Percentiles rank a stretch among this genome's conserved stretches.
Evolutionary conservation across 2,888 invertebrate genomes (phyloP).

Genomic region (Crioceris asparagi): DNA sequence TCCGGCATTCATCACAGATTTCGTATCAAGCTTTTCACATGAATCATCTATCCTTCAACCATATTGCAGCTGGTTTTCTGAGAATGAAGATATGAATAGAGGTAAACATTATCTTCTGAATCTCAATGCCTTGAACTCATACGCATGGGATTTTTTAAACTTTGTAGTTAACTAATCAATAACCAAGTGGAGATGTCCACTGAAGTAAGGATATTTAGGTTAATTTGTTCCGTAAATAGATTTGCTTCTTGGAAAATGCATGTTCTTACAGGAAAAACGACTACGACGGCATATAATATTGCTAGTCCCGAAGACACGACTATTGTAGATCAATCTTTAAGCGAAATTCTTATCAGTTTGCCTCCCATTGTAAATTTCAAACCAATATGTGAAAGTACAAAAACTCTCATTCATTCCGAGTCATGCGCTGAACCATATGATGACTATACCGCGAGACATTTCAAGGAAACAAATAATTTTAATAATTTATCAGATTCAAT

Average conservation of each 20-base stretch:
- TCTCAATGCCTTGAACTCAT: conserved; percentile 29
- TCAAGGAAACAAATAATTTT: too few species aligned
- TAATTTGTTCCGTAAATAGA: conserved; percentile 34
- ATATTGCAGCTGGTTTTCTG: too few species aligned
- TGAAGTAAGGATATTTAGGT: conserved; percentile 37
- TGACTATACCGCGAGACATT: conserved; percentile 21
- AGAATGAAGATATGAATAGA: too few species aligned
- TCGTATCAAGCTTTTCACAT: too few species aligned
- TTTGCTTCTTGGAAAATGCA: conserved; percentile 38
- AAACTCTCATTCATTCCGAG: conserved; percentile 35
- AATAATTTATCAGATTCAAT: too few species aligned
- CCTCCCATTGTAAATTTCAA: conserved; percentile 20
- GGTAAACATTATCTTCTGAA: too few species aligned
- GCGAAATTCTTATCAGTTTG: conserved; percentile 16
- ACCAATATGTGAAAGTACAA: conserved; percentile 29
- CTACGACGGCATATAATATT: conserved; percentile 34
- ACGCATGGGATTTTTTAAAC: conserved; percentile 30
- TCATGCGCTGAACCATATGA: conserved; percentile 33
- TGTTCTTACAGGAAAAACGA: conserved; percentile 40
- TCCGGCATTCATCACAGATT: too few species aligned
- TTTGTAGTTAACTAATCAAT: conserved; percentile 29
- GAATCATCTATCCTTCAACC: too few species aligned
- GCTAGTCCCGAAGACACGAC: conserved; percentile 33
- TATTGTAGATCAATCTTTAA: conserved; percentile 30
- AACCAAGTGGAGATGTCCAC: conserved; percentile 19